Base-by-base conservation (phyloP, 2,797 vertebrate species). In the Sebastes wilsoni region DNA sequence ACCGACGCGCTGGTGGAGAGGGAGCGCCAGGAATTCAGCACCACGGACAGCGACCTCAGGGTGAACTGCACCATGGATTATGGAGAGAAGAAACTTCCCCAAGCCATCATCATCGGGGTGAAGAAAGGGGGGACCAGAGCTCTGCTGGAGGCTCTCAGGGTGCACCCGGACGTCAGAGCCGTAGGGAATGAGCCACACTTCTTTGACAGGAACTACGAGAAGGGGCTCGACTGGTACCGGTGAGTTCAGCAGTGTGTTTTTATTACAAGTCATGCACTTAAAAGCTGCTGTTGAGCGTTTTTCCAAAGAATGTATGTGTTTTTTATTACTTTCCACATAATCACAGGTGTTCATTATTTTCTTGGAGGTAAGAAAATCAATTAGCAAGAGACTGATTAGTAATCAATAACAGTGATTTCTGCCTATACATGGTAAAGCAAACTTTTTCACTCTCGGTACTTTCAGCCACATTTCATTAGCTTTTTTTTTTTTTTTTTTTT, bases 181-280 rank as follows among this genome's bases (percentile, higher is more conserved):
- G 98, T 99, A 70, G 98, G 98, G 4, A 97, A 97, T 13, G 98
- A 99, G 93, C 98, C 98, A 8, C 98, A 99, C 92, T 99, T 99
- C 96, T 99, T 99, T 95, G 98, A 99, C 93, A 96, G 98, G 94
- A 97, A 99, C 96, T 99, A 99, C 94, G 97, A 98, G 69, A 97
- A 95, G 86, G 98, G 98, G 69, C 94, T 99, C 93, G 97, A 98
- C 88, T 99, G 98, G 98, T 99, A 99, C 97, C 97, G 97, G 98
- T 99, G 96, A 92, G 96, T 87, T 61, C 3, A 20, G 2, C 20
- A 27, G 3, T 28, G 25, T 46, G 10, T 56, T 42, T 38, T 14
- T 38, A 10, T 64, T 14, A 11, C n/a, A n/a, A 72, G 16, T 6
- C 0, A 5, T 3, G 25, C 58, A 18, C 6, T 46, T 46, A 32